A percentile compares a stretch with the other conserved stretches of the same genome.
Conservation (phyloP, 1,140 invertebrate genomes). For the Eriocheir sinensis region DNA sequence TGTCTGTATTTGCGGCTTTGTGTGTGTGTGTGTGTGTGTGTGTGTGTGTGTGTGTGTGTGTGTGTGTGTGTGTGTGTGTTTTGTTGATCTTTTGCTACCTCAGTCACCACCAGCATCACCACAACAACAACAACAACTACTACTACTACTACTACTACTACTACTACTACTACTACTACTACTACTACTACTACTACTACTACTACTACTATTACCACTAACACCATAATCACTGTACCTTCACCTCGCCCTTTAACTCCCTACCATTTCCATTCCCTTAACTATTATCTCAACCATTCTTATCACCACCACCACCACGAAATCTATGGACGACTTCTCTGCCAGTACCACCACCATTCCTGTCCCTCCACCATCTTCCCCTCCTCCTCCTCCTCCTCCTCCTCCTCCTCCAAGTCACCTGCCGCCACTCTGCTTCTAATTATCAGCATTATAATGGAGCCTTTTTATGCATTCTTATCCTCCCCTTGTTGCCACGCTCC, state of each 20-base stretch:
- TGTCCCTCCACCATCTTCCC: background rate
- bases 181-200: background rate
- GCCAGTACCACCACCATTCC: background rate
- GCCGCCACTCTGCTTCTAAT: slow-evolving; percentile 31
- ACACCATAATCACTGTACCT: background rate
- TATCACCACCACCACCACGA: slow-evolving; percentile 12
- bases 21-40: no score
- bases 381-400: background rate
- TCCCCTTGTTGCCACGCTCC: slow-evolving; percentile 42
- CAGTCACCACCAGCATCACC: background rate
- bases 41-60: no score
- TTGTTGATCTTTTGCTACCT: background rate
- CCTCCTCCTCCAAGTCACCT: background rate
- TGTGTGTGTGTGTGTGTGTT: no score
- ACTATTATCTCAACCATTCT: background rate
- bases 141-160: background rate
- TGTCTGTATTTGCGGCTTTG: background rate
- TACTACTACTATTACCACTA: background rate
- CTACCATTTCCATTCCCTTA: no score
- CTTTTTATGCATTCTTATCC: slow-evolving; percentile 59
- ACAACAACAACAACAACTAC: background rate
- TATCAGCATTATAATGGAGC: slow-evolving; percentile 46
- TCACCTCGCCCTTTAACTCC: background rate
- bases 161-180: background rate
- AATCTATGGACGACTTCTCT: no score